Conservation (phyloP, 1,140 invertebrate species). For the Charaxes varanes region DNA sequence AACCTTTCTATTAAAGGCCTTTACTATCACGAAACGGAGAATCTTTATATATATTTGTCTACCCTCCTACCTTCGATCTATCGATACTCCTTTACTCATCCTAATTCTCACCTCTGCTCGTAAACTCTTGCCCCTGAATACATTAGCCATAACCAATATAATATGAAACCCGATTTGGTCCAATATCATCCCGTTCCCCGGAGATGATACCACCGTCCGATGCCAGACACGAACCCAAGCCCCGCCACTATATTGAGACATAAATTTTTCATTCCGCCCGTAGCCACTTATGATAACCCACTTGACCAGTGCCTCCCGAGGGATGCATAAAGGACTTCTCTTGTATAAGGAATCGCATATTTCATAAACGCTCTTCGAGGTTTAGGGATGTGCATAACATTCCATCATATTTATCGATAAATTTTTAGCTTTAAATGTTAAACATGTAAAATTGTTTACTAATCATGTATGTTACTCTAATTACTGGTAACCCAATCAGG, state of each 20-base stretch:
- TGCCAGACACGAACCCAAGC: slow-evolving; percentile 41
- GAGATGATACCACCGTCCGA: slow-evolving; percentile 31
- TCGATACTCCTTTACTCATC: no score
- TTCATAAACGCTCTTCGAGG: slow-evolving; percentile 54
- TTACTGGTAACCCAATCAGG: no score
- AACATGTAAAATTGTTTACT: no score
- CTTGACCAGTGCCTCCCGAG: slow-evolving; percentile 45
- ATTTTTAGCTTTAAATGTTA: no score
- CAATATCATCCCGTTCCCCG: slow-evolving; percentile 27
- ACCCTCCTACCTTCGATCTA: no score
- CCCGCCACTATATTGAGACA: slow-evolving; percentile 60
- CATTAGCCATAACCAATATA: slow-evolving; percentile 1
- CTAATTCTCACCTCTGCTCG: no score
- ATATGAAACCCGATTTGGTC: slow-evolving; percentile 15
- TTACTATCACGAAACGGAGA: no score
- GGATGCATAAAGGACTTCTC: slow-evolving; percentile 71
- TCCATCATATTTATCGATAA: no score
- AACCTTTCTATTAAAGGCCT: no score
- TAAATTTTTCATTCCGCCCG: slow-evolving; percentile 68
- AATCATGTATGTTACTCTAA: no score
- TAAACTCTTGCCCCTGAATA: no score
- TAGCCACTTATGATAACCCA: slow-evolving; percentile 39
- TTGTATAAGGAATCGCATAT: slow-evolving; percentile 71
- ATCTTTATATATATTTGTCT: no score
- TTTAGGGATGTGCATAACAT: slow-evolving; percentile 42